Base-by-base conservation (phyloP, 1,140 invertebrate genomes). In the Zaprionus camerounensis region DNA sequence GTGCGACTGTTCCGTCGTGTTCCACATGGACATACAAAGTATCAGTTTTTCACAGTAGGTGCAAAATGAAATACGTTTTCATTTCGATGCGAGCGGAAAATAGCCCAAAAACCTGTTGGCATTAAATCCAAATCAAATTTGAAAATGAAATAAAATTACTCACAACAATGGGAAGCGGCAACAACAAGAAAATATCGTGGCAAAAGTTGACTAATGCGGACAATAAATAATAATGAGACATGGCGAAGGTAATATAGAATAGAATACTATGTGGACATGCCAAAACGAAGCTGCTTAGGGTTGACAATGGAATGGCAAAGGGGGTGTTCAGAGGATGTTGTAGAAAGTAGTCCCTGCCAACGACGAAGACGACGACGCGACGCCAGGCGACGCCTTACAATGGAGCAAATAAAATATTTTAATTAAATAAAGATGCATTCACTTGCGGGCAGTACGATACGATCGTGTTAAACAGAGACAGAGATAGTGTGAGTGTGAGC, bases 351-450 rank as follows among this genome's bases (percentile, higher is more conserved):
- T 31, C 73, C 22, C 26, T 51, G 66, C 28, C 51, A 51, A 17
- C 17, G 17, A 17, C 17, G 17, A 17, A 0, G 26, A 7, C 6
- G 28, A 11, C 9, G 24, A 26, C 28, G 64, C 28, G 15, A 17
- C 31, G 36, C 34, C 38, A 26, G n/a, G 22, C 55, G 28, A 24
- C 28, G 46, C 44, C 28, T 63, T 55, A 67, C 49, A 64, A 56
- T 71, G 63, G 57, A 58, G 70, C 64, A 75, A 74, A 83, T 83
- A 74, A 81, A 81, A 87, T 88, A 88, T 81, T 82, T 88, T 87
- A 87, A 87, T 87, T 87, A 87, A 87, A 87, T 84, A 80, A 80
- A 87, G 70, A 83, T 80, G 80, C 84, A 75, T 68, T 44, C 41
- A 71, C 79, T 83, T 82, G 28, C 51, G 7, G 41, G 41, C 41